These are phyloP conservation scores for Cosmopolites sordidus DNA, from an alignment of 2,888 invertebrate species.

Conservation along the genomic window DNA sequence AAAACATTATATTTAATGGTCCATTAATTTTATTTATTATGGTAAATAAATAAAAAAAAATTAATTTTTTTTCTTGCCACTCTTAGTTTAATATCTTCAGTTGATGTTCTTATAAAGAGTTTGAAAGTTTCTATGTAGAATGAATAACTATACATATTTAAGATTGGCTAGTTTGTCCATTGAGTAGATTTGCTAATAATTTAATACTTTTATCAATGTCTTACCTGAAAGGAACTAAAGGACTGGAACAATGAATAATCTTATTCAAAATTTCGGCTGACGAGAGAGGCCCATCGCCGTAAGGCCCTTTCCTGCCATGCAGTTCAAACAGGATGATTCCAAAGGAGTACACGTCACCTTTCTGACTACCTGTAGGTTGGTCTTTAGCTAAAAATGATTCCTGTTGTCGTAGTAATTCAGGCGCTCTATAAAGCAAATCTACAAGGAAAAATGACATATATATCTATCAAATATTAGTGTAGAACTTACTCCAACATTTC, in stretches of 20 bases:
- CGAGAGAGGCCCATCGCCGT: constrained; percentile 64
- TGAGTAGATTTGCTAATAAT: too few relatives aligned
- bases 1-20: too few relatives aligned
- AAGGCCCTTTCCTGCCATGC: constrained; percentile 81
- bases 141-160: too few relatives aligned
- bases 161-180: too few relatives aligned
- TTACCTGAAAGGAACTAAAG: constrained; percentile 58
- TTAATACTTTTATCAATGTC: too few relatives aligned
- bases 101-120: too few relatives aligned
- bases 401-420: constrained; percentile 65
- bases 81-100: too few relatives aligned
- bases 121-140: too few relatives aligned
- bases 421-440: constrained; percentile 77
- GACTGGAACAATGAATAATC: constrained; percentile 53
- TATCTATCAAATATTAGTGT: not conserved
- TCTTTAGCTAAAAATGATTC: constrained; percentile 39
- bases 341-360: constrained; percentile 83
- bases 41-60: too few relatives aligned
- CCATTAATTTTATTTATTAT: too few relatives aligned
- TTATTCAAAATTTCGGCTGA: constrained; percentile 63
- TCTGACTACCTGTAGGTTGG: constrained; percentile 58
- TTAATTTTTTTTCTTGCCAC: too few relatives aligned
- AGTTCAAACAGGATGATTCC: constrained; percentile 85
- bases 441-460: constrained; percentile 15
- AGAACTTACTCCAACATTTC: constrained; percentile 65